Evolutionary conservation across 2,113 vertebrate species (phyloP), one percentile per base, ranked within the genome.

Genomic region (Fukomys damarensis): DNA sequence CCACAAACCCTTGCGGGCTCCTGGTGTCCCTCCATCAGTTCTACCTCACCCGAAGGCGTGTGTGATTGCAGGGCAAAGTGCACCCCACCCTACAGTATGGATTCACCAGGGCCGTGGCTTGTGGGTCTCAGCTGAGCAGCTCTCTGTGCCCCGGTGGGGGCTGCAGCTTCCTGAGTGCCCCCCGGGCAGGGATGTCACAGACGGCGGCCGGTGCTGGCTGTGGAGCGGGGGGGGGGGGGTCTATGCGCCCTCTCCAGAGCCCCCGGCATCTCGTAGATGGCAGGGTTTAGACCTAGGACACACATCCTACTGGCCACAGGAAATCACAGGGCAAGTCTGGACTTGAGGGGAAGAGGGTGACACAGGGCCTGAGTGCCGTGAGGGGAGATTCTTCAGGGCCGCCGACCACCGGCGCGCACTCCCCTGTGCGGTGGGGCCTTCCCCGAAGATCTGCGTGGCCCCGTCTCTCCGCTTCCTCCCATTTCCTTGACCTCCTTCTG

Each of bases 181-280:
- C 19, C 14, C 16, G 5, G 56, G 16, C 16, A 58, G 56, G 59
- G 59, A 61, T 61, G 80, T 41, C 20, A 30, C 54, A 28, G 79
- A 26, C 3, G 1, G 7, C 17, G 19, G 11, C 12, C 38, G 46
- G 56, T 17, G 17, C 17, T 58, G 17, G 56, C 16, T 58, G 56
- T 58, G 56, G 56, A 58, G 56, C 56, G 20, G 56, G 3, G 12
- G 16, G 20, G 56, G 3, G 12, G 16, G 38, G 24, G 49, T 35
- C 52, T 16, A 46, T 0, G 0, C 9, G 16, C 38, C 65, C 49
- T 65, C 17, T 61, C 2, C 0, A 70, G 59, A 92, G 61, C 61
- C 85, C 28, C 46, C 72, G 70, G 61, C 61, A 38, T 17, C 77
- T 79, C 72, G 17, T 1, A 56, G 30, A 28, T 2, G 61, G 13